Percentiles rank a stretch among this genome's conserved stretches.
Conservation (phyloP, 53 echinoderm and acorn worm species). For the Echinarachnius parma region DNA sequence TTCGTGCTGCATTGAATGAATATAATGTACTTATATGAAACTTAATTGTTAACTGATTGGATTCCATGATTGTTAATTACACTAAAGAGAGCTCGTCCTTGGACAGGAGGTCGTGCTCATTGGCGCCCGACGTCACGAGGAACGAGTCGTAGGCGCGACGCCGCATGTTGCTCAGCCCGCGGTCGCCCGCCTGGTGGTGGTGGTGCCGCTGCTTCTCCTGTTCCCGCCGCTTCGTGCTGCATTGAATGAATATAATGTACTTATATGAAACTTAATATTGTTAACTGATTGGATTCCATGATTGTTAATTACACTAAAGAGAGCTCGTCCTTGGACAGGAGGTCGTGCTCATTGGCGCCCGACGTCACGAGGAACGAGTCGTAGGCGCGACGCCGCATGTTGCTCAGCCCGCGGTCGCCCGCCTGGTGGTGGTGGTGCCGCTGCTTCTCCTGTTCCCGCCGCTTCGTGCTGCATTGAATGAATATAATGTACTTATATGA, state of each 20-base stretch:
- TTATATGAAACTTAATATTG: no score
- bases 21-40: no score
- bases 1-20: constrained; percentile 43
- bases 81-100: constrained; percentile 75
- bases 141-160: constrained; percentile 64
- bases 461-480: constrained; percentile 40
- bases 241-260: no score
- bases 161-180: constrained; percentile 43
- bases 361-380: constrained; percentile 56
- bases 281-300: no score
- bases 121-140: constrained; percentile 47
- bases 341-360: constrained; percentile 58
- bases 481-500: no score
- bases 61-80: no score
- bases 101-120: constrained; percentile 66
- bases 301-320: no score
- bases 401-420: constrained; percentile 18
- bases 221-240: constrained; percentile 29
- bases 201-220: not conserved
- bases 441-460: constrained; percentile 18
- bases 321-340: constrained; percentile 72
- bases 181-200: constrained; percentile 12
- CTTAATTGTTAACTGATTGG: no score
- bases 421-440: not conserved
- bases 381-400: constrained; percentile 62